These are phyloP conservation scores for Fistularia commersonii DNA, from an alignment of 2,797 vertebrate species.

Conservation along the genomic window DNA sequence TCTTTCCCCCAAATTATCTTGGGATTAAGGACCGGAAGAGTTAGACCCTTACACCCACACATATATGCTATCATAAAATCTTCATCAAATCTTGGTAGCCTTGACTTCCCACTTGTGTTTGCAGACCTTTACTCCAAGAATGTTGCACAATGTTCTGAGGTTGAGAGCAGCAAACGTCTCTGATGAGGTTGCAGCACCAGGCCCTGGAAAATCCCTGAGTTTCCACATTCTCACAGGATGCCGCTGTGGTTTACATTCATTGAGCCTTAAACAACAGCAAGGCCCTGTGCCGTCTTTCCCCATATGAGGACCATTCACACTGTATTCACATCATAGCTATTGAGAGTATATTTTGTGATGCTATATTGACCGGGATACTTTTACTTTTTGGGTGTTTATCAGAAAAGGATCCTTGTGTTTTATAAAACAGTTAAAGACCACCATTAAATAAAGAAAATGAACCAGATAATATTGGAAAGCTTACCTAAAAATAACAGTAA, in stretches of 20 bases:
- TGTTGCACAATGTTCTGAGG: slow-evolving; percentile 36
- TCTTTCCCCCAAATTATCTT: slow-evolving; percentile 39
- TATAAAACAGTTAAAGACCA: no score
- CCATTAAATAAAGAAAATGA: no score
- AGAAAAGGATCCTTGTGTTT: no score
- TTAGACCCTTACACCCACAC: slow-evolving; percentile 29
- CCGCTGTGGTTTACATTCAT: slow-evolving; percentile 24
- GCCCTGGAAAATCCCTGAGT: slow-evolving; percentile 76
- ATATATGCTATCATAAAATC: slow-evolving; percentile 19
- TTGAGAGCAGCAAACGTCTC: slow-evolving; percentile 43
- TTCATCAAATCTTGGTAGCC: slow-evolving; percentile 11
- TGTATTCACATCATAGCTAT: background rate
- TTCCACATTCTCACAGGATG: slow-evolving; percentile 57
- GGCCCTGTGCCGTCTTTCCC: slow-evolving; percentile 14
- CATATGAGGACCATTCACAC: slow-evolving; percentile 2
- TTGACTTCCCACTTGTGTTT: slow-evolving; percentile 9
- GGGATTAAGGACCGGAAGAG: slow-evolving; percentile 49
- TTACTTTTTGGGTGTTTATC: no score
- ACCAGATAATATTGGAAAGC: no score
- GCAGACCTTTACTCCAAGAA: slow-evolving; percentile 12
- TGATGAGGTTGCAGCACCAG: slow-evolving; percentile 44
- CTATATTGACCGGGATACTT: no score
- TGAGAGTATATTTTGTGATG: background rate
- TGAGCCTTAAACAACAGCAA: slow-evolving; percentile 24
- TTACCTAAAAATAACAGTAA: no score